phyloP scores from a whole-genome alignment of 2,888 invertebrate genomes.

The Mactromeris polynyma region DNA sequence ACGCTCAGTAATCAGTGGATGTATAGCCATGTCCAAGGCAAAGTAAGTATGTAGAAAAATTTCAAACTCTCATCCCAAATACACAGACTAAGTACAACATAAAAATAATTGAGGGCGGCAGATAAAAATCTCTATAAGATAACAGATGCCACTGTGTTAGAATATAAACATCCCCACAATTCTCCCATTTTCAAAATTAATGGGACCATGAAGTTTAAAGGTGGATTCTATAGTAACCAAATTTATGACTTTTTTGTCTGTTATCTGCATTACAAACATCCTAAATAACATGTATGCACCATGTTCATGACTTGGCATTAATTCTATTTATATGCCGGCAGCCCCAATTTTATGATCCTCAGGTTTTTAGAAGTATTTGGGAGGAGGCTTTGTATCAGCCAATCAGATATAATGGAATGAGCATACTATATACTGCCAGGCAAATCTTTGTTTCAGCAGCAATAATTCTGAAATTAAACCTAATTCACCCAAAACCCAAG shows the following conservation, averaged over 20 bases:
- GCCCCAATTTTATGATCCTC: neutral
- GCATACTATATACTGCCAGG: too few relatives aligned
- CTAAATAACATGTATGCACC: neutral
- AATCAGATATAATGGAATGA: too few relatives aligned
- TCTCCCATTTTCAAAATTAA: slow-evolving; percentile 4
- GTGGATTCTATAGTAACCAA: neutral
- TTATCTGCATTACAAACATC: neutral
- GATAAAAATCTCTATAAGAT: slow-evolving; percentile 48
- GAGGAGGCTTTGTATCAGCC: neutral
- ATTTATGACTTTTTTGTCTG: neutral
- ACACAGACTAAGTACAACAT: slow-evolving; percentile 2
- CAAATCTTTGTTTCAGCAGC: too few relatives aligned
- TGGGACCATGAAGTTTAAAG: slow-evolving; percentile 11
- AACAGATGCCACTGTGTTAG: slow-evolving; percentile 44
- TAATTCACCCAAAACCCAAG: too few relatives aligned
- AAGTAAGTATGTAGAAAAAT: neutral
- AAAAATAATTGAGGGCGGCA: slow-evolving; percentile 41
- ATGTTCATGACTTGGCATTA: neutral
- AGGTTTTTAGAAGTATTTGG: neutral
- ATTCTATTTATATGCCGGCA: neutral
- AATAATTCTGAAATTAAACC: too few relatives aligned
- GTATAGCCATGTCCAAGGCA: too few relatives aligned
- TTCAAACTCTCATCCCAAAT: neutral
- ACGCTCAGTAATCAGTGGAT: too few relatives aligned
- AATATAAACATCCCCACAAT: neutral